Conservation (phyloP, 2,888 invertebrate species). For the Agriopis marginaria region DNA sequence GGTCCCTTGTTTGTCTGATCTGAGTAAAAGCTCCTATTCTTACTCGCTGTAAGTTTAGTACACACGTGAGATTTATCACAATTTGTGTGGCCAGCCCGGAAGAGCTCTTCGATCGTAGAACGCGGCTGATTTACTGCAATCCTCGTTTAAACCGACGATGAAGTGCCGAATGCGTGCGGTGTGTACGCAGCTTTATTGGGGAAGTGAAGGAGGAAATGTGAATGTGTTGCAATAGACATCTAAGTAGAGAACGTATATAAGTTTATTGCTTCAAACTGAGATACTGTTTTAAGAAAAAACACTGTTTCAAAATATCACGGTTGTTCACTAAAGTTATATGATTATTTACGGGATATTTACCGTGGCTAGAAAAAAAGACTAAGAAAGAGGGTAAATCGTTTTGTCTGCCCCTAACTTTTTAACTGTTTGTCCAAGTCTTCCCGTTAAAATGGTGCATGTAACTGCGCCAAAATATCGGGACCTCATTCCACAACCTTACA, state of each 20-base stretch:
- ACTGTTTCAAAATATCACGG: too few species aligned
- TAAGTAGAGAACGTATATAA: conserved; percentile 1
- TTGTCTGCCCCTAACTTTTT: too few species aligned
- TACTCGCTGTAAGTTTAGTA: not conserved
- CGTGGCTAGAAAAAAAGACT: too few species aligned
- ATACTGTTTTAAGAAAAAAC: too few species aligned
- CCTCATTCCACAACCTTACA: too few species aligned
- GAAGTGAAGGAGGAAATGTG: conserved; percentile 28
- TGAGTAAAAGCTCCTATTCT: not conserved
- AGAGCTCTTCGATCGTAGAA: conserved; percentile 40
- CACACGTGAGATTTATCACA: conserved; percentile 18
- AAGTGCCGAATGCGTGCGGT: conserved; percentile 38
- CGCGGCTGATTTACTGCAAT: conserved; percentile 48
- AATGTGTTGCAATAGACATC: conserved; percentile 31
- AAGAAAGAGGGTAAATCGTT: too few species aligned
- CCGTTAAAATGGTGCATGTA: too few species aligned
- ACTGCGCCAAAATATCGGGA: too few species aligned
- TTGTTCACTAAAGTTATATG: too few species aligned
- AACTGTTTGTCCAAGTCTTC: too few species aligned
- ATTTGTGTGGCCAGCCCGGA: conserved; percentile 38
- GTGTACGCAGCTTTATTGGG: conserved; percentile 32
- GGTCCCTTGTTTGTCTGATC: too few species aligned
- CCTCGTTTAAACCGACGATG: conserved; percentile 45
- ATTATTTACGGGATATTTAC: too few species aligned
- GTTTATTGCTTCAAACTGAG: not conserved